Conservation (phyloP, 2,113 vertebrate species). For the Mirounga angustirostris region DNA sequence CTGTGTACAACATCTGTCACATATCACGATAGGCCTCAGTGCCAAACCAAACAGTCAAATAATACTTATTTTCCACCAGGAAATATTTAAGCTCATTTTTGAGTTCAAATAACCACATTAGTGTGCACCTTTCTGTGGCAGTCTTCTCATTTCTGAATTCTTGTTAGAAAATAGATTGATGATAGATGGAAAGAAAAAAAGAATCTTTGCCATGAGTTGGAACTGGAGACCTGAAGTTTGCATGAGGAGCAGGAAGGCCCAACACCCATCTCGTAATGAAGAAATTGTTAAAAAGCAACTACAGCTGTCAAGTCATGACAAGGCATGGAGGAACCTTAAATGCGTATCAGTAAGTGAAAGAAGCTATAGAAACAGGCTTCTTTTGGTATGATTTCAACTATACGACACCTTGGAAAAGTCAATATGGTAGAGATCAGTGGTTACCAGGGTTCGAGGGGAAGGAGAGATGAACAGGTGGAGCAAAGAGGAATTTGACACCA, state of each 20-base stretch:
- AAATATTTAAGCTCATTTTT: not conserved
- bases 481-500: not conserved
- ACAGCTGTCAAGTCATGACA: not conserved
- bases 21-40: not conserved
- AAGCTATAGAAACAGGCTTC: not conserved
- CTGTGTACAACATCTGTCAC: not conserved
- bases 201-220: not conserved
- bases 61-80: not conserved
- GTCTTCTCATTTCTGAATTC: conserved; percentile 16
- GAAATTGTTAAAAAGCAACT: not conserved
- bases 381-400: not conserved
- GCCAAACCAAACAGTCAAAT: not conserved
- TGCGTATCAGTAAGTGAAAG: not conserved
- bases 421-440: not conserved
- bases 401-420: not conserved
- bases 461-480: not conserved
- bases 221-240: not conserved
- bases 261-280: not conserved
- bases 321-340: not conserved
- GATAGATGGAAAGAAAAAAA: not conserved
- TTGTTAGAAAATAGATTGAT: not conserved
- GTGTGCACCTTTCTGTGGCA: not conserved
- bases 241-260: not conserved
- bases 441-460: not conserved
- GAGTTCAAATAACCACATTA: not conserved